Percentiles rank a stretch among this genome's conserved stretches.
Evolutionary conservation across 2,797 vertebrate genomes (phyloP).

Genomic region (Trachurus trachurus): DNA sequence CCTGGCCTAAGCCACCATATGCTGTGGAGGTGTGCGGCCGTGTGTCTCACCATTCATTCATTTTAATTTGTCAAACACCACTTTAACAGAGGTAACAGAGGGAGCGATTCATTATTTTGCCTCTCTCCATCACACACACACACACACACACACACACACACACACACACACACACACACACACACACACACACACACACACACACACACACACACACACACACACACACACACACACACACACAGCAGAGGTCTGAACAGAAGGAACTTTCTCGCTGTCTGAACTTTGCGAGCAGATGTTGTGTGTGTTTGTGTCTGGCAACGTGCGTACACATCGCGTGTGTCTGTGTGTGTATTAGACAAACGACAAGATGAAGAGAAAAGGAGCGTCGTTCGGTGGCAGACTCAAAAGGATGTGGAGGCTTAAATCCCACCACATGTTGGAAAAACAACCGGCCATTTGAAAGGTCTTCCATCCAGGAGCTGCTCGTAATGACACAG

Average conservation of each 20-base stretch:
- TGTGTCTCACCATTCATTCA: slow-evolving; percentile 60
- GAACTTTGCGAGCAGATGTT: slow-evolving; percentile 76
- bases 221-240: not conserved
- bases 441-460: slow-evolving; percentile 56
- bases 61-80: slow-evolving; percentile 79
- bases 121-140: slow-evolving; percentile 10
- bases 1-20: slow-evolving; percentile 63
- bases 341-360: slow-evolving; percentile 24
- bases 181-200: slow-evolving; percentile 27
- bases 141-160: slow-evolving; percentile 17
- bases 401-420: slow-evolving; percentile 52
- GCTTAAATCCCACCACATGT: slow-evolving; percentile 52
- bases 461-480: slow-evolving; percentile 57
- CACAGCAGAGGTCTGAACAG: slow-evolving; percentile 69
- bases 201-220: too few relatives aligned
- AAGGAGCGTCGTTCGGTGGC: slow-evolving; percentile 49
- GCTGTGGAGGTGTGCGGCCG: slow-evolving; percentile 21
- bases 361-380: slow-evolving; percentile 49
- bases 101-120: slow-evolving; percentile 70
- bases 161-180: slow-evolving; percentile 24
- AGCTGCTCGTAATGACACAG: slow-evolving; percentile 51
- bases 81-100: slow-evolving; percentile 65
- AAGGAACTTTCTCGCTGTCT: slow-evolving; percentile 76
- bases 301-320: slow-evolving; percentile 56
- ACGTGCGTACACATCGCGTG: not conserved